phyloP scores from a whole-genome alignment of 2,113 vertebrate genomes.

The Camelus dromedarius region DNA sequence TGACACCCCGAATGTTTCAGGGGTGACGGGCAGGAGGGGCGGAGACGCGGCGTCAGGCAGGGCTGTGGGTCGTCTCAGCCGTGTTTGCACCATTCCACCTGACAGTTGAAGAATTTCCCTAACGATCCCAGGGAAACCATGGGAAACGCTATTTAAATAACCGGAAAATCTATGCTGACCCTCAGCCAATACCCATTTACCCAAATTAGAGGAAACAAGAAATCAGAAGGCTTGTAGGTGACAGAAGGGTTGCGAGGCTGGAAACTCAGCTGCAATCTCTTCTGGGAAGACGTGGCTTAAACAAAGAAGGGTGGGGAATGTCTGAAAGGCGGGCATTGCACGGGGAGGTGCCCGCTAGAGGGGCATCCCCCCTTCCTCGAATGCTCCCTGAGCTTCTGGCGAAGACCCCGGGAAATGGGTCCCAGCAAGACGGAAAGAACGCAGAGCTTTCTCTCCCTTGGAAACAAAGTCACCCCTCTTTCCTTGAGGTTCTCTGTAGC shows the following conservation, averaged over 20 bases:
- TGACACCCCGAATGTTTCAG: neutral
- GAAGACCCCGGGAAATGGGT: neutral
- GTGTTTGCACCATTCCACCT: neutral
- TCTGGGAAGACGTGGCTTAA: rapidly evolving
- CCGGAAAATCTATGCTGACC: neutral
- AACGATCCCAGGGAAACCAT: neutral
- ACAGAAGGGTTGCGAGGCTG: no score
- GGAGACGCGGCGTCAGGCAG: rapidly evolving
- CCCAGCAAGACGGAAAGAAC: rapidly evolving
- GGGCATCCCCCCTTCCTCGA: rapidly evolving
- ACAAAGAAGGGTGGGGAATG: rapidly evolving
- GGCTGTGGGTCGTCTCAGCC: rapidly evolving
- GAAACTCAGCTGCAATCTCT: rapidly evolving
- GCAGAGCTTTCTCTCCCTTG: no score
- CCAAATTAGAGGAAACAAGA: neutral
- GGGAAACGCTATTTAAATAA: neutral
- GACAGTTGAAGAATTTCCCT: neutral
- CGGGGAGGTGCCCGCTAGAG: neutral
- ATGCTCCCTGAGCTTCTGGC: neutral
- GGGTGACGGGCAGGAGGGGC: neutral
- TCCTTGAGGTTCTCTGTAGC: rapidly evolving
- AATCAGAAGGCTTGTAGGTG: neutral
- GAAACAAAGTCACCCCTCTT: rapidly evolving
- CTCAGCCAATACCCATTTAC: neutral
- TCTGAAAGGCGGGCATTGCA: rapidly evolving